phyloP scores from a whole-genome alignment of 2,888 invertebrate species.

The Eucera pruinosa region DNA sequence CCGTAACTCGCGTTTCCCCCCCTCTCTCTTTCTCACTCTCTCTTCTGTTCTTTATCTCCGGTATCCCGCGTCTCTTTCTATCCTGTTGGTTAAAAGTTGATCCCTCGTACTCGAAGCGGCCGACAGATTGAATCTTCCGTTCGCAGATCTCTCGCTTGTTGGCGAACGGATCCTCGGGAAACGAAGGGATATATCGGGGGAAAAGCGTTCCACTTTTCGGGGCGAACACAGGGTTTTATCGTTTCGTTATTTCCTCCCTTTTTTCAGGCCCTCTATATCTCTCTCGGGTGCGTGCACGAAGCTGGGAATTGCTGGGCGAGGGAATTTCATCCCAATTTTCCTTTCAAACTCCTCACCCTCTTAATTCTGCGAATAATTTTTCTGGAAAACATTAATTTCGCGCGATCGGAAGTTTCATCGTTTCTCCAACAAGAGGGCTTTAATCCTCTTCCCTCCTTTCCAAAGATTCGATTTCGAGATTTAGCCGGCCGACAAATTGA shows the following conservation, averaged over 20 bases:
- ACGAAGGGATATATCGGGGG: not conserved
- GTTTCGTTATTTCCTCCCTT: not conserved
- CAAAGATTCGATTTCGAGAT: slow-evolving; percentile 52
- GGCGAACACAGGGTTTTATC: slow-evolving; percentile 7
- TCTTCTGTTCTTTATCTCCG: not conserved
- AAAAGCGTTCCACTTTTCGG: not conserved
- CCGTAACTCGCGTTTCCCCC: slow-evolving; percentile 9
- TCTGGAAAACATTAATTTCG: slow-evolving; percentile 31
- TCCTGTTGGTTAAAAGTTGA: slow-evolving; percentile 13
- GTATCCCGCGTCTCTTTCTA: too few relatives aligned
- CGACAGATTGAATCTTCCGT: slow-evolving; percentile 46
- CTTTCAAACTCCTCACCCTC: not conserved
- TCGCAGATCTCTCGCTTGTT: slow-evolving; percentile 22
- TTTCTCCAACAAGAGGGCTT: not conserved
- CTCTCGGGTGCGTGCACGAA: too few relatives aligned
- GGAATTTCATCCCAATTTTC: not conserved
- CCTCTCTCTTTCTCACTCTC: not conserved
- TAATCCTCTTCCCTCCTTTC: slow-evolving; percentile 17
- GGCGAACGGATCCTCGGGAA: slow-evolving; percentile 4
- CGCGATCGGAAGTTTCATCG: slow-evolving; percentile 25
- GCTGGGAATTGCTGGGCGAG: not conserved
- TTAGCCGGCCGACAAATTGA: slow-evolving; percentile 60
- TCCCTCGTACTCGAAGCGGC: slow-evolving; percentile 8
- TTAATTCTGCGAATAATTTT: not conserved
- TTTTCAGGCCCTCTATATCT: not conserved